These are phyloP conservation scores for Acropora tenuis DNA, from an alignment of 64 coral and sea anemone species.

Conservation along the genomic window DNA sequence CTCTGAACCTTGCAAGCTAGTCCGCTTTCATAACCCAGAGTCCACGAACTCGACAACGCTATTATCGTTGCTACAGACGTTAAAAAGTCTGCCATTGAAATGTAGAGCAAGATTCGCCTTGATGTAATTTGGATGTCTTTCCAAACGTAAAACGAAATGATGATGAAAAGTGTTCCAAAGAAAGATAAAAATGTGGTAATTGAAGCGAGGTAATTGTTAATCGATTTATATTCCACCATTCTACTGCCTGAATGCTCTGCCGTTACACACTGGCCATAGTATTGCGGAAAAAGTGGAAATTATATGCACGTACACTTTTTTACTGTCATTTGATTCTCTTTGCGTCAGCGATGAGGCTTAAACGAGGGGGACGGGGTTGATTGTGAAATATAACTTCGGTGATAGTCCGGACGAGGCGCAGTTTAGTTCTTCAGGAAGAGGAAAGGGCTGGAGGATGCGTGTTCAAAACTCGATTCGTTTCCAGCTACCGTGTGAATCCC, in stretches of 20 bases:
- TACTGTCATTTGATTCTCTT: too few species aligned
- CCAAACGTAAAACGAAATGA: constrained; percentile 82
- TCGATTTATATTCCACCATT: not conserved
- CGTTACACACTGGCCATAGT: not conserved
- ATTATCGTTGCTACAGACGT: constrained; percentile 65
- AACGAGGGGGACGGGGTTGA: too few species aligned
- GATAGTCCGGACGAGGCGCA: too few species aligned
- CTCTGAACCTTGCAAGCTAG: constrained; percentile 47
- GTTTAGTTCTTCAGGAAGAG: too few species aligned
- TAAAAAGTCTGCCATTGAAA: constrained; percentile 89
- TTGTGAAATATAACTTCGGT: too few species aligned
- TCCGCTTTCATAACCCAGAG: not conserved
- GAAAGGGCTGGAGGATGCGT: too few species aligned
- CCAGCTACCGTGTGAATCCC: too few species aligned
- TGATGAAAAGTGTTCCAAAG: constrained; percentile 74
- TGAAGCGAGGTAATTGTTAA: constrained; percentile 48
- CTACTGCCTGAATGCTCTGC: not conserved
- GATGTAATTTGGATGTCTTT: constrained; percentile 83
- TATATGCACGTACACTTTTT: too few species aligned
- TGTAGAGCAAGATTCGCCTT: constrained; percentile 88
- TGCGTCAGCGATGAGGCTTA: too few species aligned
- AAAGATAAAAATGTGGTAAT: constrained; percentile 70
- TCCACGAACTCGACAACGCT: constrained; percentile 40
- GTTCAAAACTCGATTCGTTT: too few species aligned
- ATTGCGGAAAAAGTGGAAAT: not conserved